phyloP scores from a whole-genome alignment of 2,797 vertebrate genomes.

The Periparus ater region DNA sequence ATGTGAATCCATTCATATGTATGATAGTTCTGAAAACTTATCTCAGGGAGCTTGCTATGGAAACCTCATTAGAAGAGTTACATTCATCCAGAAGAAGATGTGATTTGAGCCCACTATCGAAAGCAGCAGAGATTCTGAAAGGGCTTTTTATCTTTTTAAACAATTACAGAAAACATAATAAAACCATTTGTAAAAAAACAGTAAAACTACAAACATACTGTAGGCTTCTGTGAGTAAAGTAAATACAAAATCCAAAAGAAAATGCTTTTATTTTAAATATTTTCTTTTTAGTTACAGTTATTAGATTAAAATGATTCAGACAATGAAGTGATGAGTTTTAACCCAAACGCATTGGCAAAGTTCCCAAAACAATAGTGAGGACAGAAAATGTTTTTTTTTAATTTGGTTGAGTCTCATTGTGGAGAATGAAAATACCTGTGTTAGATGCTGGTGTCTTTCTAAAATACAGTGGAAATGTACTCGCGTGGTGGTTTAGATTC shows the following conservation, averaged over 20 bases:
- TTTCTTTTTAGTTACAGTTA: neutral
- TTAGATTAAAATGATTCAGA: neutral
- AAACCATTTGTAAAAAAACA: neutral
- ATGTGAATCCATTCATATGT: neutral
- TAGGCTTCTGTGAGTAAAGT: neutral
- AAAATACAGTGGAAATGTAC: neutral
- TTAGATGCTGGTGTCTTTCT: neutral
- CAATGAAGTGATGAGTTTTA: neutral
- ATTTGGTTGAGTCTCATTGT: neutral
- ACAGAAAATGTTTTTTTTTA: neutral
- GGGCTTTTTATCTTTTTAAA: neutral
- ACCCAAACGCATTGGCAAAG: neutral
- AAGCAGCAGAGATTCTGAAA: neutral
- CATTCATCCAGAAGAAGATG: accelerated
- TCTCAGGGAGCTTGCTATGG: neutral
- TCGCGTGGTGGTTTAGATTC: no score
- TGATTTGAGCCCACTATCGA: accelerated
- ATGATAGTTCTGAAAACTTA: neutral
- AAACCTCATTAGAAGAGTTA: neutral
- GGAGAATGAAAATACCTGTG: neutral
- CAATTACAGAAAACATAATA: neutral
- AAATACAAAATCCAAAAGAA: neutral
- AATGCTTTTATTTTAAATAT: neutral
- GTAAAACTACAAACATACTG: neutral
- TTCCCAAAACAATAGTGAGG: neutral